Percentiles rank a stretch among this genome's conserved stretches.
Evolutionary conservation across 2,888 invertebrate genomes (phyloP).

Genomic region (Hartigia nigra): DNA sequence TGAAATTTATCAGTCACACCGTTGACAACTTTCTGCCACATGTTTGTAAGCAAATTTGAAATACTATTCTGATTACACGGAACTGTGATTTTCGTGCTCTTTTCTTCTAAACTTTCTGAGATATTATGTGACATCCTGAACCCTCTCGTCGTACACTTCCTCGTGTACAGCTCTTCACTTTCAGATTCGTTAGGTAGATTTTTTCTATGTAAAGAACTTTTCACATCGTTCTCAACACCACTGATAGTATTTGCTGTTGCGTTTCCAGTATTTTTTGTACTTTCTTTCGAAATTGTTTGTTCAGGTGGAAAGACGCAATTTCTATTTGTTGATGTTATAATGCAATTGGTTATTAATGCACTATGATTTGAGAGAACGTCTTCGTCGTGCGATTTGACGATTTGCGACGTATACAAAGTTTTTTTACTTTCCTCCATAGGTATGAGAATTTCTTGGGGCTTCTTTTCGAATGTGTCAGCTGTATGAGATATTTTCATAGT

Average conservation of each 20-base stretch:
- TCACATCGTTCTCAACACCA: not conserved
- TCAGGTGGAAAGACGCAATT: not conserved
- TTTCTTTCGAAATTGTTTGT: not conserved
- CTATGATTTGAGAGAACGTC: not conserved
- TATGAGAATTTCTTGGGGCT: not conserved
- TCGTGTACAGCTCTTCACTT: not conserved
- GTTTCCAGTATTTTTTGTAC: not conserved
- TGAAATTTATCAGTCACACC: conserved; percentile 30
- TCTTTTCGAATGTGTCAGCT: not conserved
- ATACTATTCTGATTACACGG: conserved; percentile 4
- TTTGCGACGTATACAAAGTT: not conserved
- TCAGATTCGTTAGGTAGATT: not conserved
- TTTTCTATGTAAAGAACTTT: not conserved
- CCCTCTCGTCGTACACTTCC: not conserved
- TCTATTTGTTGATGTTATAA: not conserved
- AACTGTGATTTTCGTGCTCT: not conserved
- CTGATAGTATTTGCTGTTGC: not conserved
- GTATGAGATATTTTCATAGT: not conserved
- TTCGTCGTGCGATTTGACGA: not conserved
- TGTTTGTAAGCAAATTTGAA: conserved; percentile 5
- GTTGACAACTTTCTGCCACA: conserved; percentile 33
- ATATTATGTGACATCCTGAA: not conserved
- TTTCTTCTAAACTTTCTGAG: not conserved
- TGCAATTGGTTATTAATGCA: not conserved
- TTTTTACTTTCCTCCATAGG: not conserved